These are phyloP conservation scores for Thera britannica DNA, from an alignment of 2,888 invertebrate genomes.

Conservation along the genomic window DNA sequence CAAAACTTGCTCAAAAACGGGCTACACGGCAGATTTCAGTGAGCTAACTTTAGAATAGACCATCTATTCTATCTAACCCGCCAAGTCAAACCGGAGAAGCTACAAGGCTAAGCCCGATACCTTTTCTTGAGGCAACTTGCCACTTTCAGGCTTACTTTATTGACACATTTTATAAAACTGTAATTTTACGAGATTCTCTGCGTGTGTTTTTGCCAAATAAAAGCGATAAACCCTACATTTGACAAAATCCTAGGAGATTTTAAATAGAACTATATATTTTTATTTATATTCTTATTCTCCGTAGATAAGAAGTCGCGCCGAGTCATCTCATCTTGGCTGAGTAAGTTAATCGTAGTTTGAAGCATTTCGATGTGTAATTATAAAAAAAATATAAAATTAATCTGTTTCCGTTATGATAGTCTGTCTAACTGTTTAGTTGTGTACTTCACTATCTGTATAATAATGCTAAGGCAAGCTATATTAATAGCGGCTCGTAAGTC, in stretches of 20 bases:
- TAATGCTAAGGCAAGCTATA: no score
- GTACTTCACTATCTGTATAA: background rate
- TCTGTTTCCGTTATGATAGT: slow-evolving; percentile 26
- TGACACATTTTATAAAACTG: background rate
- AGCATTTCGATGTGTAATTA: slow-evolving; percentile 30
- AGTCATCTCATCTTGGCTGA: slow-evolving; percentile 41
- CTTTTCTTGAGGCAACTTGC: no score
- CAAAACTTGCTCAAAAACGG: no score
- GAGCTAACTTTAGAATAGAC: no score
- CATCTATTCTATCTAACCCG: no score
- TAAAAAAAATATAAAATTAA: slow-evolving; percentile 28
- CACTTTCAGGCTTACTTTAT: no score
- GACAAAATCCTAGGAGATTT: slow-evolving; percentile 28
- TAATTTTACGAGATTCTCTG: background rate
- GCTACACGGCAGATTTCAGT: no score
- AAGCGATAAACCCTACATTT: slow-evolving; percentile 27
- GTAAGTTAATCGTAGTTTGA: slow-evolving; percentile 40
- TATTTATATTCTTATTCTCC: slow-evolving; percentile 49
- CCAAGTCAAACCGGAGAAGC: no score
- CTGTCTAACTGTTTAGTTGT: background rate
- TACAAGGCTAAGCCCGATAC: no score
- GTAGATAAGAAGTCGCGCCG: slow-evolving; percentile 51
- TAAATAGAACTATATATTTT: slow-evolving; percentile 43
- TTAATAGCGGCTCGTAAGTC: no score
- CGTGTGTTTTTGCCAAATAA: slow-evolving; percentile 6